Evolutionary conservation across 2,113 vertebrate genomes (phyloP), one percentile per base, ranked within the genome.

Genomic region (Ammodytes dubius): DNA sequence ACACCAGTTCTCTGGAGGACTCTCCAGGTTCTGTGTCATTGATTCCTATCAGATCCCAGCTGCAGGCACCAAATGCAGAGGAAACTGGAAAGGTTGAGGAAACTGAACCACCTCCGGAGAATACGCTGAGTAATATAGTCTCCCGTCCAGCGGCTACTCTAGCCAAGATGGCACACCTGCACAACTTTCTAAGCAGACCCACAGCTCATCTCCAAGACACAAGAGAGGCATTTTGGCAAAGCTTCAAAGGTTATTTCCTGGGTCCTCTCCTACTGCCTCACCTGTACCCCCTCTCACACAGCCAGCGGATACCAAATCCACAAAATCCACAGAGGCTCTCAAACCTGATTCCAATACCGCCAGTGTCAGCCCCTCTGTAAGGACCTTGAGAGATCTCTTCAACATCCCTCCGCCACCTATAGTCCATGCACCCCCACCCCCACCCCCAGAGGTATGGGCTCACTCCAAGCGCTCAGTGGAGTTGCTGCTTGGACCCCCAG

Each of bases 91-190:
- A 87, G 60, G 76, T 61, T 43, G 53, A 90, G 73, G 91, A 87
- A 37, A 89, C 82, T 35, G 92, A 84, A 43, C 35, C 12, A 14
- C 54, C 35, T 58, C 15, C 19, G 35, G 76, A 79, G 42, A 91
- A 90, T 27, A 83, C 76, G 67, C 69, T 64, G 13, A 90, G 89
- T 68, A 95, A 93, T 90, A 93, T 95, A 2, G 89, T 96, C 83
- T 98, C 97, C 97, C 97, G 0, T 97, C 96, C 81, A 97, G 97
- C 39, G 96, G 96, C 46, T 97, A 97, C 87, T 96, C 96, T 0
- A 98, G 96, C 87, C 96, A 97, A 88, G 96, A 96, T 1, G 95
- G 94, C 71, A 96, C 93, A 0, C 96, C 96, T 14, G 94, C 95
- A 0, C 89, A 95, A 61, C 88, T 89, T 70, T 17, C 92, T 63